Evolutionary conservation across 2,888 invertebrate genomes (phyloP), one percentile per base, ranked within the genome.

Genomic region (Diaperis boleti): DNA sequence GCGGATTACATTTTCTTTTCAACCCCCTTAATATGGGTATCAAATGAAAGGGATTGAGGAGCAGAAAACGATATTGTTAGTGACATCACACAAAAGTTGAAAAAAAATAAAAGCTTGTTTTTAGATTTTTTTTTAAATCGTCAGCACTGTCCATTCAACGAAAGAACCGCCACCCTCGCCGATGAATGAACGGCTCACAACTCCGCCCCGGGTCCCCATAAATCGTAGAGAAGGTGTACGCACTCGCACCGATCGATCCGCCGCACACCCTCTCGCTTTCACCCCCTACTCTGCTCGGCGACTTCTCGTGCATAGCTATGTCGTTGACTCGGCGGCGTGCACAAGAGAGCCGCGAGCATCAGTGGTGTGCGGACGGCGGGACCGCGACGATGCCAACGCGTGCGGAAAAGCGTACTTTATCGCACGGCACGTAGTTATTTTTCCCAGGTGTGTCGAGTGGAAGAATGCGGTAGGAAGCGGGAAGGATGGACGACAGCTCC

Each of bases 401-500:
- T 17, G 13, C n/a, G 8, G 14, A 14, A 42, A 42, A 8, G 42
- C 5, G 35, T 14, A 14, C 15, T 14, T n/a, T 26, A 2, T 26
- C 26, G 6, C 26, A 26, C 26, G 6, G 26, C 6, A 26, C 26
- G 37, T 41, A 41, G 54, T 41, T 42, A 29, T 31, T n/a, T 57
- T 35, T n/a, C n/a, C n/a, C n/a, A 22, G 57, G 57, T 57, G 26
- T 49, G 31, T 31, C 22, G 18, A 42, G 44, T 20, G 5, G 5
- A 14, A 20, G 15, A 50, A 13, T 31, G 33, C 42, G 26, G n/a
- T 15, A 11, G 33, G 56, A 61, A 49, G 49, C 56, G 49, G 31
- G 31, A 61, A 72, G 62, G 45, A 85, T 85, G 83, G 85, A 85
- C 83, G 93, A 94, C 85, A 92, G 92, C 81, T 93, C 93, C 62